These are phyloP conservation scores for Leuciscus idus DNA, from an alignment of 2,113 vertebrate genomes.

Conservation along the genomic window DNA sequence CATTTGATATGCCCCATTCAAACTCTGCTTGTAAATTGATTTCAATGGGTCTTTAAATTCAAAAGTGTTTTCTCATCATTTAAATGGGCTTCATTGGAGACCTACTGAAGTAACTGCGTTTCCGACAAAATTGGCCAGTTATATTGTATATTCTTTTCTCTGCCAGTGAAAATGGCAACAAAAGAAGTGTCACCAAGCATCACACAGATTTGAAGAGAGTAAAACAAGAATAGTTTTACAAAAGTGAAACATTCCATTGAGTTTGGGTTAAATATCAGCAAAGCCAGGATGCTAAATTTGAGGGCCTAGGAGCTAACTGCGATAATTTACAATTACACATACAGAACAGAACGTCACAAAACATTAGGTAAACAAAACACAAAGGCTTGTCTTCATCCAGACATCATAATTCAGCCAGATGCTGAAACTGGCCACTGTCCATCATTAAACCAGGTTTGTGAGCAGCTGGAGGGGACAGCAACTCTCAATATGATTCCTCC, in stretches of 20 bases:
- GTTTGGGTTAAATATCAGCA: background rate
- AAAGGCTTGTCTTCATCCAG: background rate
- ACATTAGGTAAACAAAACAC: background rate
- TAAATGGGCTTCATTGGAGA: background rate
- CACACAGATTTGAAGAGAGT: background rate
- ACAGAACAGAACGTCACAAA: background rate
- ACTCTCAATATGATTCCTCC: background rate
- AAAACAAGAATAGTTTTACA: background rate
- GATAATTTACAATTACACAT: background rate
- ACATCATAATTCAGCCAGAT: background rate
- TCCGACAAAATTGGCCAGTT: background rate
- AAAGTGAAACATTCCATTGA: background rate
- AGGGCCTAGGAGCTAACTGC: background rate
- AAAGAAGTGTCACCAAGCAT: background rate
- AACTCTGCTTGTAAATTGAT: background rate
- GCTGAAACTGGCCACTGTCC: background rate
- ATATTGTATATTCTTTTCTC: background rate
- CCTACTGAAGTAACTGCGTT: background rate
- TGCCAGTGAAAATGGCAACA: background rate
- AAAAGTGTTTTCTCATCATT: background rate
- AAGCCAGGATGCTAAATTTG: background rate
- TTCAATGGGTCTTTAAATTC: background rate
- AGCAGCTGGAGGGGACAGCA: slow-evolving; percentile 28
- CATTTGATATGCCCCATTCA: too few species aligned
- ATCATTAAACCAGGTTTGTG: slow-evolving; percentile 22